Conservation (phyloP, 1,140 invertebrate genomes). For the Megathymus violae region DNA sequence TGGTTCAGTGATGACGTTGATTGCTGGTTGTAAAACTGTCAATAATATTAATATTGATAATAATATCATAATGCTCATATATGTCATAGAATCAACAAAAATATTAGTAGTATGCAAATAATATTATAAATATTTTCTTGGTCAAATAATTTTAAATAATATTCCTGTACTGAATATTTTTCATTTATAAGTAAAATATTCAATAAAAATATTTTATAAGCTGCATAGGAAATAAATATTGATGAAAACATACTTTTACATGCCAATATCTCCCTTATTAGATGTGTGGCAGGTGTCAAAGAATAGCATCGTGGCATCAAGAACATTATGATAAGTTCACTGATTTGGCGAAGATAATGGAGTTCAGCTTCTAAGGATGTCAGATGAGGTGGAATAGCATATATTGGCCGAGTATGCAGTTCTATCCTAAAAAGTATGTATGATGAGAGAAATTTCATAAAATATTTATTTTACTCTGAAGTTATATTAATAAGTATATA, state of each 20-base stretch:
- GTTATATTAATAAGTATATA: too few relatives aligned
- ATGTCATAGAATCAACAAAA: too few relatives aligned
- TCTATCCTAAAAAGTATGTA: constrained; percentile 70
- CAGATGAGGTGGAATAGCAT: constrained; percentile 90
- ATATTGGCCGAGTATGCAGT: constrained; percentile 83
- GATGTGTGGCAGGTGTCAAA: constrained; percentile 89
- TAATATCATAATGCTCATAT: neutral
- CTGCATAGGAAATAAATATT: constrained; percentile 4
- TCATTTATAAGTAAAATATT: neutral
- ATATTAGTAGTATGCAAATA: too few relatives aligned
- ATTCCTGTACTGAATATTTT: too few relatives aligned
- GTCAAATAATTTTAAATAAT: too few relatives aligned
- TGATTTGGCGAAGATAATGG: constrained; percentile 91
- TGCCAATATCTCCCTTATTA: constrained; percentile 92
- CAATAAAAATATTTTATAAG: too few relatives aligned
- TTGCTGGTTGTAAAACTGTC: constrained; percentile 92
- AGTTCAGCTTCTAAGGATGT: constrained; percentile 89
- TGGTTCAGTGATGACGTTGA: constrained; percentile 93
- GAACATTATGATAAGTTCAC: constrained; percentile 92
- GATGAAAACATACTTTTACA: constrained; percentile 88
- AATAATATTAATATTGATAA: constrained; percentile 44
- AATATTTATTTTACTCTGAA: too few relatives aligned
- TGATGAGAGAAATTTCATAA: too few relatives aligned
- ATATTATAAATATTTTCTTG: too few relatives aligned
- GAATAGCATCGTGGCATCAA: constrained; percentile 92